Percentiles rank a stretch among this genome's conserved stretches.
These are phyloP conservation scores for Tineola bisselliella DNA, from an alignment of 2,888 invertebrate species.

Conservation along the genomic window DNA sequence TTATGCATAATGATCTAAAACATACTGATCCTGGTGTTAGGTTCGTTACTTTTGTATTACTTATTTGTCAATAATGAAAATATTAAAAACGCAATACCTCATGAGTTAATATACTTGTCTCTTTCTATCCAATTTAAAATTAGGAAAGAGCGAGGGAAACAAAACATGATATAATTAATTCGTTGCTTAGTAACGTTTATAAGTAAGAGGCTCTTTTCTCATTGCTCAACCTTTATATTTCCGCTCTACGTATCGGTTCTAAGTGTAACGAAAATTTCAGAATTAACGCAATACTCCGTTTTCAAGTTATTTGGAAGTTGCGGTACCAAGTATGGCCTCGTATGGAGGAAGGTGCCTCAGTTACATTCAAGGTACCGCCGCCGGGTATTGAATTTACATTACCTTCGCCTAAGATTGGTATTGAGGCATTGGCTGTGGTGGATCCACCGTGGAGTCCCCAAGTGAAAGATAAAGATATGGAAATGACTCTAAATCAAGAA, in stretches of 20 bases:
- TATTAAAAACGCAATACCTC: too few species aligned
- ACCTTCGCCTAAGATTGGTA: slow-evolving; percentile 98
- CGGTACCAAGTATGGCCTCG: slow-evolving; percentile 99
- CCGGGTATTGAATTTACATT: slow-evolving; percentile 99
- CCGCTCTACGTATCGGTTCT: too few species aligned
- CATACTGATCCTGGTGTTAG: slow-evolving; percentile 84
- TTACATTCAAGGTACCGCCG: slow-evolving; percentile 97
- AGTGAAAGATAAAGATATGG: slow-evolving; percentile 98
- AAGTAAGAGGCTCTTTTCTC: too few species aligned
- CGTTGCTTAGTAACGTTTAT: too few species aligned
- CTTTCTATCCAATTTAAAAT: too few species aligned
- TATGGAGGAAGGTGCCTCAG: slow-evolving; percentile 97
- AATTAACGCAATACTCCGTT: slow-evolving; percentile 69
- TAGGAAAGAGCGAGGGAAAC: slow-evolving; percentile 38
- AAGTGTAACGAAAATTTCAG: slow-evolving; percentile 23
- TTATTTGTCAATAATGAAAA: too few species aligned
- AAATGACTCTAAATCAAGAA: slow-evolving; percentile 98
- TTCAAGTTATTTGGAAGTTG: slow-evolving; percentile 95
- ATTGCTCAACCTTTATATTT: too few species aligned
- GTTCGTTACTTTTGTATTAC: slow-evolving; percentile 67
- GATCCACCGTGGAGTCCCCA: slow-evolving; percentile 99
- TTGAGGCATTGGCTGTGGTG: slow-evolving; percentile 91
- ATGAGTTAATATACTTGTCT: too few species aligned
- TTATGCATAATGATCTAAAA: slow-evolving; percentile 89
- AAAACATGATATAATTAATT: too few species aligned